phyloP scores from a whole-genome alignment of 2,113 vertebrate species.

The Aspidoscelis tigris region DNA sequence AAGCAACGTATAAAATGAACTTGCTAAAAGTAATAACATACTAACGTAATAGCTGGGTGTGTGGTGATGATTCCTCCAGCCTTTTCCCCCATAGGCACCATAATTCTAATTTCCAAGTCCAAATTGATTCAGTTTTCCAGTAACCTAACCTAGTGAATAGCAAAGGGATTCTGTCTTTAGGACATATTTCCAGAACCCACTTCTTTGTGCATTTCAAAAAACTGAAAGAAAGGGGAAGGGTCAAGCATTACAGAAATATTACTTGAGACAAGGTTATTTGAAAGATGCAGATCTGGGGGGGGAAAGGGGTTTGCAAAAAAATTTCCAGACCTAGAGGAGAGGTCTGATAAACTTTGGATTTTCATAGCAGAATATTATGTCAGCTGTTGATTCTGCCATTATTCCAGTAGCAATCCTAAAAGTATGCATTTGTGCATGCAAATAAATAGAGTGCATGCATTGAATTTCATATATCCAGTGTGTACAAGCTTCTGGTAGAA shows the following conservation, averaged over 20 bases:
- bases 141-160: too few relatives aligned
- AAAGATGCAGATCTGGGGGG: neutral
- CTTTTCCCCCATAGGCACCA: too few relatives aligned
- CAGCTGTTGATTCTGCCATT: neutral
- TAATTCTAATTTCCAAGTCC: too few relatives aligned
- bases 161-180: neutral
- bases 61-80: too few relatives aligned
- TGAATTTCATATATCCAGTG: neutral
- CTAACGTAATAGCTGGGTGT: too few relatives aligned
- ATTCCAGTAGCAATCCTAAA: neutral
- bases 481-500: neutral
- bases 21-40: too few relatives aligned
- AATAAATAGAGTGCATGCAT: neutral
- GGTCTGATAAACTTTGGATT: neutral
- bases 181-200: neutral
- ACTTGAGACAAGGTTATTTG: neutral
- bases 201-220: neutral
- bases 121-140: too few relatives aligned
- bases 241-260: neutral
- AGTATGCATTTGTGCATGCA: too few relatives aligned
- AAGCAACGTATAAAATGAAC: too few relatives aligned
- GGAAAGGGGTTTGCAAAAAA: too few relatives aligned
- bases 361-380: neutral
- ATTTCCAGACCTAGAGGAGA: neutral
- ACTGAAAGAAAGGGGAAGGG: neutral